phyloP scores from a whole-genome alignment of 2,797 vertebrate genomes.

The Liasis olivaceus region DNA sequence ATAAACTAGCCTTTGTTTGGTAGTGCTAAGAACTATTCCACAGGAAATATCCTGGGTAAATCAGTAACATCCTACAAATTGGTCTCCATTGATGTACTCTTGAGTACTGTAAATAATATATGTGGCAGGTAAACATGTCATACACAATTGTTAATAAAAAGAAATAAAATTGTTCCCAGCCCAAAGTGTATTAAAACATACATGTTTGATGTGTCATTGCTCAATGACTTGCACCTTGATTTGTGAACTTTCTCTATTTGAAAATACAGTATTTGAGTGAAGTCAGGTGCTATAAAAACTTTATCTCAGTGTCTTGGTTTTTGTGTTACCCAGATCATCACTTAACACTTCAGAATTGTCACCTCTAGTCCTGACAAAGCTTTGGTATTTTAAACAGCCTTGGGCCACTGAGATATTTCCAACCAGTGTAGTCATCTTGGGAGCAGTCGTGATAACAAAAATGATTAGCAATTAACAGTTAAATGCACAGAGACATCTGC shows the following conservation, averaged over 20 bases:
- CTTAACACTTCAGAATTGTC: neutral
- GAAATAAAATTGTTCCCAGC: neutral
- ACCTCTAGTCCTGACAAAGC: neutral
- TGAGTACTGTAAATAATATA: neutral
- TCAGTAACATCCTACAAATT: neutral
- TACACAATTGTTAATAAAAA: neutral
- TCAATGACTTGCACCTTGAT: neutral
- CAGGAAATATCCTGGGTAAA: neutral
- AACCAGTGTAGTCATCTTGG: neutral
- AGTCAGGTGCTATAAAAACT: neutral
- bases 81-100: neutral
- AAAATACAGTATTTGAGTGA: neutral
- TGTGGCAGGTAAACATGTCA: neutral
- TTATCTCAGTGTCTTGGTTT: neutral
- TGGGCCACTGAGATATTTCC: neutral
- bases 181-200: neutral
- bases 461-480: neutral
- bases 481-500: neutral
- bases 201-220: neutral
- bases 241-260: neutral
- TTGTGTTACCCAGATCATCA: neutral
- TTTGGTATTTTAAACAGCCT: neutral
- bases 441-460: neutral
- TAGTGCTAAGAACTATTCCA: neutral
- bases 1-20: neutral